phyloP scores from a whole-genome alignment of 1,140 invertebrate species.

The Pomacea maculata region DNA sequence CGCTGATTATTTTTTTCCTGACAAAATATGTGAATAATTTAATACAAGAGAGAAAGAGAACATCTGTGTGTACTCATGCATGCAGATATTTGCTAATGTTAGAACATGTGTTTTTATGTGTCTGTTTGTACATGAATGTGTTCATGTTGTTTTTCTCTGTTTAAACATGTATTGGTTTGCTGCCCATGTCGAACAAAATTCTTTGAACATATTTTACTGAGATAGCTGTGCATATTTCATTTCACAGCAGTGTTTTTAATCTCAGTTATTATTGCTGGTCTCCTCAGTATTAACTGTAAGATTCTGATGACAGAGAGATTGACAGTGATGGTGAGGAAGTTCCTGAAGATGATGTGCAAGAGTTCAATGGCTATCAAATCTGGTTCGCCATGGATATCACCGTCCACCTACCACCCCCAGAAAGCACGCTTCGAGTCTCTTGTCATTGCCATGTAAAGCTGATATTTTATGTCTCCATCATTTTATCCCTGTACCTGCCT shows the following conservation, averaged over 20 bases:
- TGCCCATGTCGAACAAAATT: no score
- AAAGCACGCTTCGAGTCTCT: slow-evolving; percentile 51
- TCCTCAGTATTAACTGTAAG: no score
- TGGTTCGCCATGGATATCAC: slow-evolving; percentile 63
- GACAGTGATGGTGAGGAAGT: slow-evolving; percentile 66
- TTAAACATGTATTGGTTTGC: no score
- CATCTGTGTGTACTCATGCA: no score
- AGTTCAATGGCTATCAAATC: slow-evolving; percentile 60
- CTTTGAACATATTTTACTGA: no score
- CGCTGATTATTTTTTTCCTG: no score
- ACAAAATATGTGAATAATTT: no score
- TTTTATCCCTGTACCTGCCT: no score
- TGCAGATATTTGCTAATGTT: not conserved
- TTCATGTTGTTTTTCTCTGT: not conserved
- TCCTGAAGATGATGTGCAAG: slow-evolving; percentile 43
- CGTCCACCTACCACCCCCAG: slow-evolving; percentile 58
- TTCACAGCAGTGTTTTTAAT: no score
- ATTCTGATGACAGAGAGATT: slow-evolving; percentile 52
- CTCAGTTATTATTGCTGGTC: no score
- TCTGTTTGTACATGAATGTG: not conserved
- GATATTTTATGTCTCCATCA: not conserved
- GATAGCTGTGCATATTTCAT: no score
- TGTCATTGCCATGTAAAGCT: slow-evolving; percentile 60
- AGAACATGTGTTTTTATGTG: not conserved
- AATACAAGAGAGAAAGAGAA: no score